Evolutionary conservation across 1,140 invertebrate genomes (phyloP).

Genomic region (Eubasilissa regina): DNA sequence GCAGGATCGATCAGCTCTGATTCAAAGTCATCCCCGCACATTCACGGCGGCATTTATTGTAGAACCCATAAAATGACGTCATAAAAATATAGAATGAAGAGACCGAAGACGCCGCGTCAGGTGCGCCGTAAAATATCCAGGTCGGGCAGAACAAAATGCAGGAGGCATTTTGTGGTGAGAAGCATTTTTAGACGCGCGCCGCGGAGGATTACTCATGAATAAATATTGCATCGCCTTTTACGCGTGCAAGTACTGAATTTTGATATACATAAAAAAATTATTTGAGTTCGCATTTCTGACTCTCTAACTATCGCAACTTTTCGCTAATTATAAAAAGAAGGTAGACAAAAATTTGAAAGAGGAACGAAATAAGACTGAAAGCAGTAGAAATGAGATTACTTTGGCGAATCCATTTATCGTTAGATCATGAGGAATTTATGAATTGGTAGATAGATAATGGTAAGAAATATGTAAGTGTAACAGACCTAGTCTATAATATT

Average conservation of each 20-base stretch:
- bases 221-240: neutral
- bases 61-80: conserved; percentile 55
- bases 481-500: no score
- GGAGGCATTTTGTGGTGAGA: conserved; percentile 5
- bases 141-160: conserved; percentile 26
- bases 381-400: no score
- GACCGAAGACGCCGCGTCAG: conserved; percentile 51
- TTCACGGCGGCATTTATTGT: conserved; percentile 53
- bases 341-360: no score
- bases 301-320: no score
- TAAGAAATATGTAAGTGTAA: no score
- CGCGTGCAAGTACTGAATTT: neutral
- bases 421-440: no score
- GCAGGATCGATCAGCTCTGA: conserved; percentile 54
- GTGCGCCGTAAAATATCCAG: conserved; percentile 51
- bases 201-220: neutral
- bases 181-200: neutral
- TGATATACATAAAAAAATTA: conserved; percentile 1
- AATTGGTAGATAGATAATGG: no score
- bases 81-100: conserved; percentile 58
- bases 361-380: no score
- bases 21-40: conserved; percentile 40
- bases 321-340: no score
- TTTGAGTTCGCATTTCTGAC: no score
- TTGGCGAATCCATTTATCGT: no score